Evolutionary conservation across 1,140 invertebrate species (phyloP).

Genomic region (Adelges cooleyi): DNA sequence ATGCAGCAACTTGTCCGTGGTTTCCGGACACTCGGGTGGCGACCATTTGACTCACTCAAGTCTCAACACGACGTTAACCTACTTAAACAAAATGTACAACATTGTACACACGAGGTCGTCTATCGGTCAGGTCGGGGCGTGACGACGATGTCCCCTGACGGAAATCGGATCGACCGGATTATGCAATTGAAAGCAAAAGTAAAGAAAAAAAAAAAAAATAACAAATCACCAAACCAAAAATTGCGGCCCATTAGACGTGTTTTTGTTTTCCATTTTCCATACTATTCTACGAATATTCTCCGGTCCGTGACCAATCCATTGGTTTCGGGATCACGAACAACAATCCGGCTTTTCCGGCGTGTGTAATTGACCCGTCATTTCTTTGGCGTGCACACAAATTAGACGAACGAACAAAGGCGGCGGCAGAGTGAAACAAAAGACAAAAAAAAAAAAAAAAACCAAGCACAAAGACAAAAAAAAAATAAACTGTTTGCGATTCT

Average conservation of each 20-base stretch:
- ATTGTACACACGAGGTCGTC: too few species aligned
- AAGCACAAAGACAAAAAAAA: too few species aligned
- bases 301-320: conserved; percentile 15
- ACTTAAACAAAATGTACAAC: too few species aligned
- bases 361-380: conserved; percentile 17
- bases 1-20: too few species aligned
- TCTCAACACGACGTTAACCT: too few species aligned
- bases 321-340: conserved; percentile 10
- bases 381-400: conserved; percentile 7
- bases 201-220: neutral
- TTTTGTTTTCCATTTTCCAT: conserved; percentile 2
- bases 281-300: neutral
- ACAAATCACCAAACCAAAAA: neutral
- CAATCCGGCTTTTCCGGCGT: conserved; percentile 1
- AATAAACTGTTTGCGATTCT: too few species aligned
- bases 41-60: too few species aligned
- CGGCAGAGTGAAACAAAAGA: neutral
- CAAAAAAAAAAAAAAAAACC: neutral
- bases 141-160: too few species aligned
- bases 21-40: too few species aligned
- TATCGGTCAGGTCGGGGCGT: too few species aligned
- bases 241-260: neutral
- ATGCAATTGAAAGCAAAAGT: neutral
- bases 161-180: conserved; percentile 1
- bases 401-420: neutral